phyloP scores from a whole-genome alignment of 2,888 invertebrate genomes.

The Acrocyrtus sp. region DNA sequence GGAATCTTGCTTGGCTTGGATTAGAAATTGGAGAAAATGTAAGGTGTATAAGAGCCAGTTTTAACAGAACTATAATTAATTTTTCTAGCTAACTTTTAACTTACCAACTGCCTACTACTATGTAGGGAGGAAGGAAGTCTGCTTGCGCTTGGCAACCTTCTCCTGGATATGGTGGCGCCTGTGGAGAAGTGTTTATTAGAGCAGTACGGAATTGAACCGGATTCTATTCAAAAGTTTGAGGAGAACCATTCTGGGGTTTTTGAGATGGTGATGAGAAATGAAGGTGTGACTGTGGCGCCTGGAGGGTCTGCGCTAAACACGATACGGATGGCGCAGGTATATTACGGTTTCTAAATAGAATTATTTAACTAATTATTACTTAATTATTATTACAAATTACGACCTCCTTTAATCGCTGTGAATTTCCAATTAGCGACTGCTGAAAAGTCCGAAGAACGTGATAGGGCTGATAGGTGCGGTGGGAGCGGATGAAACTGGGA shows the following conservation, averaged over 20 bases:
- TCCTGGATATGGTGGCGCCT: constrained; percentile 29
- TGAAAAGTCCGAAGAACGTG: neutral
- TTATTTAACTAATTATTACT: neutral
- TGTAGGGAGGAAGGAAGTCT: neutral
- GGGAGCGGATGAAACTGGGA: constrained; percentile 19
- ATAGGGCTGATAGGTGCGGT: constrained; percentile 25
- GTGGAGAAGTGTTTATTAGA: constrained; percentile 13
- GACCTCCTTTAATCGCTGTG: too few species aligned
- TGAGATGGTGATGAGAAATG: neutral
- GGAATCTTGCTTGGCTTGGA: too few species aligned
- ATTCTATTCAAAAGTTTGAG: constrained; percentile 21
- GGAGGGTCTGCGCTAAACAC: constrained; percentile 44
- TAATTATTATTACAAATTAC: neutral
- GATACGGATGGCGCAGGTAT: constrained; percentile 35
- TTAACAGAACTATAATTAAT: too few species aligned
- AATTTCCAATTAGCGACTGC: constrained; percentile 9
- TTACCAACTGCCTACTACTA: too few species aligned
- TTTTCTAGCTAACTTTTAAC: too few species aligned
- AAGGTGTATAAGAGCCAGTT: too few species aligned
- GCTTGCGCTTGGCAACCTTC: constrained; percentile 27
- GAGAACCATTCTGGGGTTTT: constrained; percentile 7
- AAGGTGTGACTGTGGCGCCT: constrained; percentile 1
- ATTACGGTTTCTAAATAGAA: too few species aligned
- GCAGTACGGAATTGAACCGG: constrained; percentile 8
- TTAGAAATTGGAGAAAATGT: neutral